Base-by-base conservation (phyloP, 2,113 vertebrate genomes). In the Electrona antarctica region DNA sequence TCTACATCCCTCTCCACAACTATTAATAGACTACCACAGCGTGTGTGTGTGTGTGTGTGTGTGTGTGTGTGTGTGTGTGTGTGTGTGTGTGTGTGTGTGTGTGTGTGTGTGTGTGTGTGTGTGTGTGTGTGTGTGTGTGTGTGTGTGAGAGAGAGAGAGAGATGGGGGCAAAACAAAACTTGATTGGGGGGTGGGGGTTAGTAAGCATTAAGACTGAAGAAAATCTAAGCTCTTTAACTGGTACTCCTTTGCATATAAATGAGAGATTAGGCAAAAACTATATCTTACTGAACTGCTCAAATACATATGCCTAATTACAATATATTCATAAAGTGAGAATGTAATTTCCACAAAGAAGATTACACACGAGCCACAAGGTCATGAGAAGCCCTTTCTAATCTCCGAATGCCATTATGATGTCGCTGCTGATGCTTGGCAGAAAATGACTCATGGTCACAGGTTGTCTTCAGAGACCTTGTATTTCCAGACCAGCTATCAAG, bases 281-380 rank as follows among this genome's bases (percentile, higher is more conserved):
- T 93, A 94, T 94, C 90, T 94, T 92, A 92, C 86, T 87, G 91
- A 54, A 87, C 85, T 59, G 74, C 89, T 92, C 88, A 90, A 94
- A 92, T 93, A 92, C 92, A 93, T 93, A 93, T 91, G 90, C 91
- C 90, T 93, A 93, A 94, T 94, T 92, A 94, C 92, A 93, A 93
- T 94, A 92, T 91, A 91, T 94, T 92, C 91, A 91, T 92, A 90
- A 92, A 91, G 90, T 91, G 89, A 90, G 88, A 90, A 91, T 92
- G 90, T 93, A 93, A 93, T 94, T 94, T 93, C 90, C 92, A 93
- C 91, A 94, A 93, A 92, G 90, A 87, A 92, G 93, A 93, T 93
- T 92, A 93, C 85, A 90, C 83, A 89, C 73, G 70, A 86, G 88
- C 90, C 88, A 85, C 87, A 92, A 93, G 92, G 92, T 93, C 92